These are phyloP conservation scores for Caenorhabditis doughertyi DNA, from an alignment of 2,888 invertebrate genomes.

Conservation along the genomic window DNA sequence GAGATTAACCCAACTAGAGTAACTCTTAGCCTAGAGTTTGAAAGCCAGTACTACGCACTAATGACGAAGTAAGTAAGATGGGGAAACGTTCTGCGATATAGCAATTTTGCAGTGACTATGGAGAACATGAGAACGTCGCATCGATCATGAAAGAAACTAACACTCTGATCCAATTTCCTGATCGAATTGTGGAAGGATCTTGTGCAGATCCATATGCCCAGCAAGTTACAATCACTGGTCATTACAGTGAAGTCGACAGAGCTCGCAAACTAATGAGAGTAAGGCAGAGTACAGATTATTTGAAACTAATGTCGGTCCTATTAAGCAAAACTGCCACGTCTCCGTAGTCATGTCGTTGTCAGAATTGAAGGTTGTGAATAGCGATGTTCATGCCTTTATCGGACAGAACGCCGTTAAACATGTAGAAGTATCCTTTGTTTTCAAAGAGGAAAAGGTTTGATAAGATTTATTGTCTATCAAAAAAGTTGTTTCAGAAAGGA, in stretches of 20 bases:
- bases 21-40: slow-evolving; percentile 59
- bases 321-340: slow-evolving; percentile 45
- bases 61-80: slow-evolving; percentile 33
- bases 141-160: slow-evolving; percentile 62
- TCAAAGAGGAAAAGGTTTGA: slow-evolving; percentile 6
- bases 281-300: neutral
- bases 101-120: slow-evolving; percentile 32
- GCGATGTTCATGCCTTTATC: slow-evolving; percentile 14
- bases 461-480: neutral
- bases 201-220: slow-evolving; percentile 34
- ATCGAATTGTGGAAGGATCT: slow-evolving; percentile 4
- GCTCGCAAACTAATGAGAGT: slow-evolving; percentile 56
- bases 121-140: slow-evolving; percentile 45
- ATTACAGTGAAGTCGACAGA: slow-evolving; percentile 53
- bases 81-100: neutral
- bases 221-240: slow-evolving; percentile 55
- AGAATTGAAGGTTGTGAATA: neutral
- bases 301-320: neutral
- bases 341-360: slow-evolving; percentile 32
- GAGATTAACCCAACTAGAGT: slow-evolving; percentile 65
- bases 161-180: slow-evolving; percentile 64
- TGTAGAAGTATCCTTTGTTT: slow-evolving; percentile 32
- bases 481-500: slow-evolving; percentile 17
- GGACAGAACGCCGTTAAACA: slow-evolving; percentile 35
- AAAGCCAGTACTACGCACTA: slow-evolving; percentile 52